Base-by-base conservation (phyloP, 2,888 invertebrate species). In the Drosophila falleni region DNA sequence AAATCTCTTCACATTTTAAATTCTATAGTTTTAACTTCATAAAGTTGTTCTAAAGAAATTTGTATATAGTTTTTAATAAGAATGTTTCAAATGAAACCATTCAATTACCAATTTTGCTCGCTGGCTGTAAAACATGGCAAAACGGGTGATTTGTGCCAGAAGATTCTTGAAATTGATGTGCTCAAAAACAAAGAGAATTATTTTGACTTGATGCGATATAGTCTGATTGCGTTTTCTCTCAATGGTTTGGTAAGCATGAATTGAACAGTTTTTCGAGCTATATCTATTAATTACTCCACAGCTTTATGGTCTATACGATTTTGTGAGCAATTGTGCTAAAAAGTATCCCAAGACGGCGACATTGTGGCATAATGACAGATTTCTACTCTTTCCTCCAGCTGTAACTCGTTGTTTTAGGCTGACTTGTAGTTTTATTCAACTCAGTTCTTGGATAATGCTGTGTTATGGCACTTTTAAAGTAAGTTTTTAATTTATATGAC, bases 391-490 rank as follows among this genome's bases (percentile, higher is more conserved):
- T n/a, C n/a, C n/a, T 0, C 5, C 33, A 3, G 9, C n/a, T 2
- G n/a, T 35, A 23, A 3, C 3, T n/a, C 50, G 50, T 23, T n/a
- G 23, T 23, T 2, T 31, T 1, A 29, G 35, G 13, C 31, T 3
- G 6, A 29, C 35, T 4, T 16, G 13, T 49, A 33, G 16, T 16
- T 80, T 80, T n/a, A 61, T 89, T 19, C 87, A 83, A 77, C 51
- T 85, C 2, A 81, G 76, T 49, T 66, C 79, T 0, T 90, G 90
- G 83, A 31, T 87, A 10, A 42, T 85, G 10, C 50, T 90, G 49
- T 69, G 68, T 16, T 80, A 82, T 58, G 90, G 86, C 5, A 69
- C 84, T 6, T 0, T 62, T 9, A 41, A 31, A 13, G 65, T 65
- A 15, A 44, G 64, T 5, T 0, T n/a, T 0, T 0, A 1, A 19